Evolutionary conservation across 1,140 invertebrate genomes (phyloP), one percentile per base, ranked within the genome.

Genomic region (Pseudomyrmex sp.): DNA sequence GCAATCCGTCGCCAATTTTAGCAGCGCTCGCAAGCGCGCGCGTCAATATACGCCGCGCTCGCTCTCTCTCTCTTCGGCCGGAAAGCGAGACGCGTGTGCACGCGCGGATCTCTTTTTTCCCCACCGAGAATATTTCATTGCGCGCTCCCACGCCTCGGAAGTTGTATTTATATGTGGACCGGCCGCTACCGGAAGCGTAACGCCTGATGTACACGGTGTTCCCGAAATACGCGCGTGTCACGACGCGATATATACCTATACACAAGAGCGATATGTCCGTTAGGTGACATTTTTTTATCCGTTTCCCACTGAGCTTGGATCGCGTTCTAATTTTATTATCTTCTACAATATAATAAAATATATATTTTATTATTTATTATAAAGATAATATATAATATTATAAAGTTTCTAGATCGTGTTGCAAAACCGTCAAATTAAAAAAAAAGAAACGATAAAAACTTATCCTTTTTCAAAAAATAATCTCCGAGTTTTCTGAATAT

Each of bases 161-260:
- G 65, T 70, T 79, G 76, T 79, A 79, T 79, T 79, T 79, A 79
- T 79, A 79, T 79, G 76, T 79, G 76, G 76, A 79, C 76, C 76
- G 20, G 74, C 54, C 35, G 76, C 52, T 79, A 79, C 76, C 76
- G 76, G 76, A 79, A 79, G 65, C 65, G 35, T 70, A 79, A 70
- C 65, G 35, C 56, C 35, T 35, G 20, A 70, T 70, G 76, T 79
- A 79, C 54, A 70, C 20, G 76, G 76, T 79, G 76, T 9, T 79
- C 76, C 54, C 65, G 65, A 79, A 79, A 79, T 79, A 79, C 76
- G 65, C 20, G 50, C n/a, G 62, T 59, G 54, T 18, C 18, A 5
- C 26, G 62, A 44, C 54, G 54, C n/a, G 54, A 58, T 15, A 15
- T n/a, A 8, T 15, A 9, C 20, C 13, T 35, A 35, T 35, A 35